Conservation (phyloP, 2,797 vertebrate species). For the Gadopsis marmoratus region DNA sequence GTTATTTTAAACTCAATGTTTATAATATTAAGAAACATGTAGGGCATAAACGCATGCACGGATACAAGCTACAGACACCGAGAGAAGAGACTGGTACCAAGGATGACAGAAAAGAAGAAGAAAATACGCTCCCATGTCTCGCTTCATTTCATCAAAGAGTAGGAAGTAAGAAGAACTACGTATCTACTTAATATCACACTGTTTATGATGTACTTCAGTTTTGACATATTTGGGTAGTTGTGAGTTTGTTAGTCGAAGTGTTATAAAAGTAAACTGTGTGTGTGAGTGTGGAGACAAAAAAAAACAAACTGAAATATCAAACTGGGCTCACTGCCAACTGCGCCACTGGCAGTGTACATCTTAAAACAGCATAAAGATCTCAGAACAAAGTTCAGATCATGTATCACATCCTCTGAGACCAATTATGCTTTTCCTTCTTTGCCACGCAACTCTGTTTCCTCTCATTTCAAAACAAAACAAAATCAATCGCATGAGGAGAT, state of each 20-base stretch:
- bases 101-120: background rate
- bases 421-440: constrained; percentile 75
- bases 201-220: constrained; percentile 4
- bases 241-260: constrained; percentile 41
- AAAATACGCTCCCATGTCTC: background rate
- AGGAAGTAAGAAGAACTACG: background rate
- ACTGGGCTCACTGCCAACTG: constrained; percentile 57
- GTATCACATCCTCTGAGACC: constrained; percentile 73
- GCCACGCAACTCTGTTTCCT: constrained; percentile 57
- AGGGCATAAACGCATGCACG: background rate
- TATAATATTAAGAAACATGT: background rate
- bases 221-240: constrained; percentile 32
- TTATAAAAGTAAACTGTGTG: constrained; percentile 31
- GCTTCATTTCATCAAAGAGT: constrained; percentile 1
- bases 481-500: constrained; percentile 18
- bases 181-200: background rate
- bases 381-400: constrained; percentile 75
- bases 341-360: constrained; percentile 57
- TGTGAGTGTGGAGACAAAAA: background rate
- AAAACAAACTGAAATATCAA: constrained; percentile 12
- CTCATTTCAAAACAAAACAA: constrained; percentile 59
- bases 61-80: background rate
- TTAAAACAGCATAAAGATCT: constrained; percentile 63
- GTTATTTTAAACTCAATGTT: background rate
- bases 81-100: background rate